These are phyloP conservation scores for Pseudorhiza aurosa DNA, from an alignment of 30 jellyfish, hydroid and myxozoan genomes.

Conservation along the genomic window DNA sequence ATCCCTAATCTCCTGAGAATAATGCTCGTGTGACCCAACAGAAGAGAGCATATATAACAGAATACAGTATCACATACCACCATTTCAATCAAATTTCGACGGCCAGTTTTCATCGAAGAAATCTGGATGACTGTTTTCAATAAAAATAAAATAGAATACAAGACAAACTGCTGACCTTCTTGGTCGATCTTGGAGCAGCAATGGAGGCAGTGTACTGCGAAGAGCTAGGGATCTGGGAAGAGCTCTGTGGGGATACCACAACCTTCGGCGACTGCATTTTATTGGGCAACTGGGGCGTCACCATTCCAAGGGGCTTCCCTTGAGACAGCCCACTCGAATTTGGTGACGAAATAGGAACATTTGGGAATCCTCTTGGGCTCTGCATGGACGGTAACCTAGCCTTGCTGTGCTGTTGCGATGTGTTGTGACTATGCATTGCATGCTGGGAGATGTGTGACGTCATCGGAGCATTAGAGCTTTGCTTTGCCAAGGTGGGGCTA, in stretches of 20 bases:
- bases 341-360: not conserved
- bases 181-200: not conserved
- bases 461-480: constrained; percentile 1
- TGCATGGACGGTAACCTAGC: not conserved
- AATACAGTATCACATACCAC: too few relatives aligned
- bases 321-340: not conserved
- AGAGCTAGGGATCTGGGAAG: not conserved
- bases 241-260: constrained; percentile 34
- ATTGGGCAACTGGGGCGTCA: constrained; percentile 62
- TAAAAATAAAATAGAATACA: too few relatives aligned
- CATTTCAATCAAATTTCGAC: too few relatives aligned
- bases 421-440: not conserved
- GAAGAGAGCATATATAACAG: too few relatives aligned
- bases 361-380: constrained; percentile 8
- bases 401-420: not conserved
- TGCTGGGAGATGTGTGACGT: constrained; percentile 17
- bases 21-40: too few relatives aligned
- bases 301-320: constrained; percentile 61
- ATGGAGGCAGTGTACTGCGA: not conserved
- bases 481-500: constrained; percentile 8
- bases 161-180: not conserved
- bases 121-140: too few relatives aligned
- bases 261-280: constrained; percentile 19
- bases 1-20: too few relatives aligned
- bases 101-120: too few relatives aligned